phyloP scores from a whole-genome alignment of 2,113 vertebrate species.

The Hemichromis elongatus region DNA sequence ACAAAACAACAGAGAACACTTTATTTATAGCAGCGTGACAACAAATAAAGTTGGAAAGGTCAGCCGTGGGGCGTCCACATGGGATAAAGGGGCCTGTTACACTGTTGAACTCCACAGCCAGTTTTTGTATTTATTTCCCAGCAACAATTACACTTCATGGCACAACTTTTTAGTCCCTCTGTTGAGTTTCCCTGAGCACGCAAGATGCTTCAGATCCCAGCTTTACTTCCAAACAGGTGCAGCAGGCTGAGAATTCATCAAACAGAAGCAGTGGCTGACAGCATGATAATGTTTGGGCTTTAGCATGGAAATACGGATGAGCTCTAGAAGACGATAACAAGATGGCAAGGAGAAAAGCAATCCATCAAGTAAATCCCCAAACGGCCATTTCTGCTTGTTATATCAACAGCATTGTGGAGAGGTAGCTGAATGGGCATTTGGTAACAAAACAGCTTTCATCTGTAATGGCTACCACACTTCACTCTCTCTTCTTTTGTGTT shows the following conservation, averaged over 20 bases:
- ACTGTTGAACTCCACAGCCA: not conserved
- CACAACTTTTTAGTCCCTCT: not conserved
- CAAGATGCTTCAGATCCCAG: not conserved
- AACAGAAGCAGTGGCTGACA: slow-evolving; percentile 2
- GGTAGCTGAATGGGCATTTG: not conserved
- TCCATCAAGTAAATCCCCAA: slow-evolving; percentile 47
- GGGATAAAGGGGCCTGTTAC: not conserved
- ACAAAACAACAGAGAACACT: slow-evolving; percentile 31
- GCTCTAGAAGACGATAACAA: slow-evolving; percentile 34
- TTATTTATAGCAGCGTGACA: slow-evolving; percentile 34
- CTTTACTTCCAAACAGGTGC: not conserved
- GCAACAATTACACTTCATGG: not conserved
- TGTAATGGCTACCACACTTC: not conserved
- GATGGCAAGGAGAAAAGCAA: slow-evolving; percentile 7
- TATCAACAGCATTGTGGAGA: not conserved
- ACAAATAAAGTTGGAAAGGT: slow-evolving; percentile 15
- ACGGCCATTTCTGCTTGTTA: slow-evolving; percentile 33
- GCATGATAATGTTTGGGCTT: slow-evolving; percentile 21
- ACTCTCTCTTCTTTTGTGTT: not conserved
- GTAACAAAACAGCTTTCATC: not conserved
- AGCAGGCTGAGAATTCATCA: slow-evolving; percentile 13
- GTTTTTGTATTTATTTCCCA: not conserved
- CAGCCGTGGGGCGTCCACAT: not conserved
- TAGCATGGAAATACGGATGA: slow-evolving; percentile 30
- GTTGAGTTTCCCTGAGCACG: not conserved